Evolutionary conservation across 2,113 vertebrate genomes (phyloP).

Genomic region (Gallinago jamesoni): DNA sequence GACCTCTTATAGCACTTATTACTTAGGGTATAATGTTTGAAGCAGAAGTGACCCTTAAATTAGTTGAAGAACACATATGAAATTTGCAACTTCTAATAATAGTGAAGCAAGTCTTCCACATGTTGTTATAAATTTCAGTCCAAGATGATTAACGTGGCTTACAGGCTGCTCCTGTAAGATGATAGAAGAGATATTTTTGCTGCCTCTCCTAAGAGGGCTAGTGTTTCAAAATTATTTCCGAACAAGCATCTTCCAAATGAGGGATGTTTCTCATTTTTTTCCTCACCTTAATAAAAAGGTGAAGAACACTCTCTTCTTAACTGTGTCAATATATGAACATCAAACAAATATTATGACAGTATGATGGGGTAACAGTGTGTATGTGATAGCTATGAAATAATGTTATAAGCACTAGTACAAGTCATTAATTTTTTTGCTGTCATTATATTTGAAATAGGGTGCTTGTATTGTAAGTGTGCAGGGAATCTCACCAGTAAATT

Average conservation of each 20-base stretch:
- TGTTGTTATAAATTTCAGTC: slow-evolving; percentile 46
- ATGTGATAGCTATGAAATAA: neutral
- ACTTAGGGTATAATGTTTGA: neutral
- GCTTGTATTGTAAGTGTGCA: neutral
- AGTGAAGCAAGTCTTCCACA: slow-evolving; percentile 39
- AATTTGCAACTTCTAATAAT: slow-evolving; percentile 47
- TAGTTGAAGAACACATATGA: slow-evolving; percentile 10
- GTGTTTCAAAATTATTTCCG: slow-evolving; percentile 29
- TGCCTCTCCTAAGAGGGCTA: neutral
- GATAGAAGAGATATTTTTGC: slow-evolving; percentile 44
- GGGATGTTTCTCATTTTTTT: slow-evolving; percentile 32
- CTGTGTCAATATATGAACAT: neutral
- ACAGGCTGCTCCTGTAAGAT: slow-evolving; percentile 32
- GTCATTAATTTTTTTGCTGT: neutral
- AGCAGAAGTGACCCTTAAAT: slow-evolving; percentile 2
- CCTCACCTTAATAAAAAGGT: neutral
- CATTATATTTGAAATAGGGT: neutral
- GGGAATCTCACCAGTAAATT: neutral
- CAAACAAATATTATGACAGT: neutral
- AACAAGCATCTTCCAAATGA: neutral
- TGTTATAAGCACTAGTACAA: neutral
- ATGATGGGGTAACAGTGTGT: neutral
- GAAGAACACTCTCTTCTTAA: neutral
- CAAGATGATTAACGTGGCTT: slow-evolving; percentile 31
- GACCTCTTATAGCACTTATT: slow-evolving; percentile 8